These are phyloP conservation scores for Heliothis virescens DNA, from an alignment of 1,140 invertebrate species.

Conservation along the genomic window DNA sequence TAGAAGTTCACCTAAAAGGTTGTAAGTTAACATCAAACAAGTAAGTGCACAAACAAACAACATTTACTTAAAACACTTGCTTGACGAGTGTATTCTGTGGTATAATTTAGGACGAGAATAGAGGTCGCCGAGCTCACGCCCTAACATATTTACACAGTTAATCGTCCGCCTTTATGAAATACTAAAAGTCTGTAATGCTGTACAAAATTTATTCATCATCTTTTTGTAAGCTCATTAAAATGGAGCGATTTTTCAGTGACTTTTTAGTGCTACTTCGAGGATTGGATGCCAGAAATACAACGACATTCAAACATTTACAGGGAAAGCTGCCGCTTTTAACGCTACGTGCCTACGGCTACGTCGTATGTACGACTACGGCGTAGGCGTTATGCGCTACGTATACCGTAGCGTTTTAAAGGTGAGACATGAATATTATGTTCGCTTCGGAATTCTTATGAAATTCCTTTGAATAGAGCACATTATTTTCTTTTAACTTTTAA, in stretches of 20 bases:
- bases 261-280: conserved; percentile 25
- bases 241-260: conserved; percentile 12
- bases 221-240: conserved; percentile 28
- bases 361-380: conserved; percentile 1
- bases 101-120: conserved; percentile 23
- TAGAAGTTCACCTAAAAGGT: conserved; percentile 15
- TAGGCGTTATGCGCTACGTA: conserved; percentile 37
- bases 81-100: conserved; percentile 29
- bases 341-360: conserved; percentile 31
- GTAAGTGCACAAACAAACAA: conserved; percentile 31
- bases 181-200: background rate
- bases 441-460: conserved; percentile 24
- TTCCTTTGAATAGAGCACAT: background rate
- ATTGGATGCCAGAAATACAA: conserved; percentile 27
- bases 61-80: conserved; percentile 37
- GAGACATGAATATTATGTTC: background rate
- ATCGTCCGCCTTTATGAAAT: conserved; percentile 15
- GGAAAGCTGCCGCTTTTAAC: conserved; percentile 11
- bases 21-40: conserved; percentile 24
- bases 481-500: background rate
- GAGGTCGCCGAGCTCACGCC: conserved; percentile 14
- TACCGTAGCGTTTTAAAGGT: conserved; percentile 12
- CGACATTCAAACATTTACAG: conserved; percentile 30
- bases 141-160: conserved; percentile 31
- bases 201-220: conserved; percentile 9